Conservation (phyloP, 2,113 vertebrate genomes). For the Anarrhichthys ocellatus region DNA sequence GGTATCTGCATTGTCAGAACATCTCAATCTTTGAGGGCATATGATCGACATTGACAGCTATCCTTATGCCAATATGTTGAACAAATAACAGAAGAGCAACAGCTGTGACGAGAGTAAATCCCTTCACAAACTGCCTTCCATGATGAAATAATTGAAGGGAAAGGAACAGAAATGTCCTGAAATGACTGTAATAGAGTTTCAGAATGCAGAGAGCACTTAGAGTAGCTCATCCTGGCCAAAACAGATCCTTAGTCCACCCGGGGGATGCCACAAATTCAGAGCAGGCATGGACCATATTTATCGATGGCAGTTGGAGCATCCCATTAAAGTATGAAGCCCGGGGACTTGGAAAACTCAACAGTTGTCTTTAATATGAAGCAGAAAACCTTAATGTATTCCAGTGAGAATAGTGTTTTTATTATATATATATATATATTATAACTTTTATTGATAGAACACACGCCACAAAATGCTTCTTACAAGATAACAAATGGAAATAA, state of each 20-base stretch:
- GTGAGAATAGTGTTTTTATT: background rate
- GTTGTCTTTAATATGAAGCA: slow-evolving; percentile 9
- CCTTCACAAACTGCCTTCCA: background rate
- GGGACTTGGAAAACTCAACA: slow-evolving; percentile 10
- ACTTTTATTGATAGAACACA: background rate
- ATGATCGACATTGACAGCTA: background rate
- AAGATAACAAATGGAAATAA: background rate
- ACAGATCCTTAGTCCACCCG: slow-evolving; percentile 27
- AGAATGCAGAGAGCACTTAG: slow-evolving; percentile 15
- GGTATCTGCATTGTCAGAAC: no score
- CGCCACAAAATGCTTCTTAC: background rate
- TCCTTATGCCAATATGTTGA: background rate
- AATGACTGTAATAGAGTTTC: background rate
- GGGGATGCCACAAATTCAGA: slow-evolving; percentile 24
- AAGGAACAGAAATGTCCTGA: background rate
- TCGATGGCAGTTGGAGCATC: slow-evolving; percentile 23
- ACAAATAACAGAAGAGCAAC: background rate
- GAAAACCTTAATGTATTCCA: background rate
- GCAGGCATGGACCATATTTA: slow-evolving; percentile 25
- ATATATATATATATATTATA: background rate
- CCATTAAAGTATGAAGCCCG: slow-evolving; percentile 10
- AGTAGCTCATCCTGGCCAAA: slow-evolving; percentile 33
- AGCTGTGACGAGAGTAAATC: background rate
- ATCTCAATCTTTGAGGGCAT: background rate
- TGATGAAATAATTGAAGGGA: background rate